These are phyloP conservation scores for Amitus sp. DNA, from an alignment of 2,888 invertebrate genomes.

Conservation along the genomic window DNA sequence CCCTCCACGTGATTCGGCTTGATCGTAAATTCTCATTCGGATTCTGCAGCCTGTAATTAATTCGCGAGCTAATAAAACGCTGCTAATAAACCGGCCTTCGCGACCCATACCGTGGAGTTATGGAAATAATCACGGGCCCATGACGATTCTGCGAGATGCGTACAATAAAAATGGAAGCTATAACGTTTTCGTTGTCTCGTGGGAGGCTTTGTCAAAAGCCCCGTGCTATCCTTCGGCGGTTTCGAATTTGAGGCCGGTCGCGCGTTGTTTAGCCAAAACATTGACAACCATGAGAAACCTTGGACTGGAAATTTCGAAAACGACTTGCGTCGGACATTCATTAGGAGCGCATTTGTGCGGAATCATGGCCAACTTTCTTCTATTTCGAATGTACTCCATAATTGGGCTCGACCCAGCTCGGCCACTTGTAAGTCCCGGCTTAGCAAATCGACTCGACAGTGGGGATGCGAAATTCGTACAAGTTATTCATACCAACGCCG, in stretches of 20 bases:
- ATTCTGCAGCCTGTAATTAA: neutral
- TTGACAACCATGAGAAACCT: conserved; percentile 73
- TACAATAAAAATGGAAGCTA: conserved; percentile 79
- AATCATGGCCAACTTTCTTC: conserved; percentile 77
- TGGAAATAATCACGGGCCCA: conserved; percentile 1
- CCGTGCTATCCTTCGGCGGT: conserved; percentile 82
- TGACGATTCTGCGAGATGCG: conserved; percentile 81
- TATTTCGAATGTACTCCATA: conserved; percentile 77
- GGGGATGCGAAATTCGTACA: conserved; percentile 83
- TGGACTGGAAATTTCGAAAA: conserved; percentile 73
- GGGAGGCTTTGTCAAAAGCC: conserved; percentile 77
- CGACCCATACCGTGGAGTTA: neutral
- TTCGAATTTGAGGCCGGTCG: conserved; percentile 78
- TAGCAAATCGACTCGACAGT: conserved; percentile 73
- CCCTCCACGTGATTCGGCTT: neutral
- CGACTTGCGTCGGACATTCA: conserved; percentile 83
- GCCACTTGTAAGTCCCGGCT: conserved; percentile 75
- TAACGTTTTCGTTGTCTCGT: conserved; percentile 82
- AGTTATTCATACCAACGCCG: conserved; percentile 83
- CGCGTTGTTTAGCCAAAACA: conserved; percentile 75
- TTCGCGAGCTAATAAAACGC: neutral
- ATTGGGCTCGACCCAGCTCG: conserved; percentile 83
- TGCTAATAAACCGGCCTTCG: neutral
- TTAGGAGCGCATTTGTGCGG: conserved; percentile 83
- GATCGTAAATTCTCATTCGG: neutral